These are phyloP conservation scores for Phycodurus eques DNA, from an alignment of 2,113 vertebrate genomes.

Conservation along the genomic window DNA sequence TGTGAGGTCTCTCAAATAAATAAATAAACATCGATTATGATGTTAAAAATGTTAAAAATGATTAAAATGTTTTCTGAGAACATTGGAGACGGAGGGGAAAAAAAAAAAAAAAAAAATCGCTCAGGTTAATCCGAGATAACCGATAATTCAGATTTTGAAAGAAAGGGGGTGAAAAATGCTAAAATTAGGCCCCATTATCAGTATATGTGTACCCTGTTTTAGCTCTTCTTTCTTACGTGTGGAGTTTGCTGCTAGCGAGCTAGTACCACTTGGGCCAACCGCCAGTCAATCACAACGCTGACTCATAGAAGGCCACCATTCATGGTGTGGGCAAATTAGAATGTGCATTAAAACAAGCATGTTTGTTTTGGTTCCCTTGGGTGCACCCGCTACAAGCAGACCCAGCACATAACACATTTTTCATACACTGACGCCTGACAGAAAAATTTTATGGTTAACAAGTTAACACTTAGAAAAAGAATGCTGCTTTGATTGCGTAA, in stretches of 20 bases:
- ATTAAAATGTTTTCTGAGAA: too few species aligned
- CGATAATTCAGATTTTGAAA: too few species aligned
- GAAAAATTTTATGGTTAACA: neutral
- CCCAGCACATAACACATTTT: neutral
- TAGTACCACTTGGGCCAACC: neutral
- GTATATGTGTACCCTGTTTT: neutral
- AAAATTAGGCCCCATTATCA: too few species aligned
- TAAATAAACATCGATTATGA: too few species aligned
- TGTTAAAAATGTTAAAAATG: too few species aligned
- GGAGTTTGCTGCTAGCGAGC: too few species aligned
- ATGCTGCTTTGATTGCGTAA: neutral
- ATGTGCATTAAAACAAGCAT: neutral
- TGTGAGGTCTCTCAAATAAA: too few species aligned
- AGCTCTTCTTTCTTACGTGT: neutral
- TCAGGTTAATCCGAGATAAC: too few species aligned
- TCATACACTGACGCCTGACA: neutral
- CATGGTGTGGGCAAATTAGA: neutral
- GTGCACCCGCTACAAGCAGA: neutral
- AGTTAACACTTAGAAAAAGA: neutral
- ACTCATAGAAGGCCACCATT: neutral
- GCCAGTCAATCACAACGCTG: neutral
- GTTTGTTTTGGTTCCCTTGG: constrained; percentile 3
- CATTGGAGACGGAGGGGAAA: too few species aligned
- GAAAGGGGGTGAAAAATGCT: too few species aligned
- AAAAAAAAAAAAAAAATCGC: too few species aligned